These are phyloP conservation scores for Echinometra lucunter DNA, from an alignment of 53 echinoderm and acorn worm species.

Conservation along the genomic window DNA sequence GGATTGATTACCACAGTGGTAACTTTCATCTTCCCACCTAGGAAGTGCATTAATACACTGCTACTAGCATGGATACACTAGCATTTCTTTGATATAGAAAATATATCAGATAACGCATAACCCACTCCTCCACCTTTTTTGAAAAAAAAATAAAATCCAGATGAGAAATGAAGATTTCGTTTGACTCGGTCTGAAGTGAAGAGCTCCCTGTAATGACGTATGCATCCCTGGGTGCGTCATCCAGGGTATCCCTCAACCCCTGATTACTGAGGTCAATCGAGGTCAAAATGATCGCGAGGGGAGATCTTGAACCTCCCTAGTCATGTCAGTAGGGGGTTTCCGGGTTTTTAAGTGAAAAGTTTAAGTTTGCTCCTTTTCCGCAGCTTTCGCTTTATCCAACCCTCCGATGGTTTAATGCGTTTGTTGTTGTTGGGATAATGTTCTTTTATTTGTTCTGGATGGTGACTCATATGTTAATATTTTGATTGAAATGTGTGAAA, in stretches of 20 bases:
- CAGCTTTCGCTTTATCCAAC: not conserved
- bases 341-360: conserved; percentile 42
- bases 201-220: not conserved
- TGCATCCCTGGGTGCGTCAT: not conserved
- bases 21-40: too few species aligned
- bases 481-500: too few species aligned
- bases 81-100: too few species aligned
- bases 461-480: conserved; percentile 2
- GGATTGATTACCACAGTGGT: too few species aligned
- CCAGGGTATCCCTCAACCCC: conserved; percentile 33
- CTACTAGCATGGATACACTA: too few species aligned
- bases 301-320: conserved; percentile 26
- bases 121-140: too few species aligned
- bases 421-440: not conserved
- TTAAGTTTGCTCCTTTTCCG: not conserved
- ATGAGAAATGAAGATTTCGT: too few species aligned
- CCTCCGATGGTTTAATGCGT: not conserved
- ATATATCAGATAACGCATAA: too few species aligned
- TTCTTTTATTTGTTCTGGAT: not conserved
- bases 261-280: conserved; percentile 36
- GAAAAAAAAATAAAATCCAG: too few species aligned
- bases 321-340: conserved; percentile 70
- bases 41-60: too few species aligned
- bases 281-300: conserved; percentile 41
- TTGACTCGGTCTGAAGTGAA: not conserved